Conservation (phyloP, 2,113 vertebrate species). For the cat (Felis catus) region F.catus_Fca126_mat1.0 CM031412.1:179990501-179991000, state of each 20-base stretch:
- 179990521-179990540: not conserved
- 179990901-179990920: not conserved
- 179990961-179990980: not conserved
- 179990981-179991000: not conserved
- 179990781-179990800: accelerated
- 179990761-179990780: accelerated
- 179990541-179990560: too few relatives aligned
- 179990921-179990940: not conserved
- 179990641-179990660: not conserved
- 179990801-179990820: not conserved
- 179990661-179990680: not conserved
- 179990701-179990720: not conserved
- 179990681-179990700: not conserved
- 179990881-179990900: not conserved
- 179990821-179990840: not conserved
- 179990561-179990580: not conserved
- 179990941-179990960: not conserved
- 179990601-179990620: not conserved
- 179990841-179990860: not conserved
- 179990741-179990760: accelerated
- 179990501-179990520: not conserved
- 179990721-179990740: not conserved
- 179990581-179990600: constrained; percentile 4
- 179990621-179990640: not conserved
- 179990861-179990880: accelerated